Conservation (phyloP, 2,113 vertebrate species). For the Phylloscopus trochilus region DNA sequence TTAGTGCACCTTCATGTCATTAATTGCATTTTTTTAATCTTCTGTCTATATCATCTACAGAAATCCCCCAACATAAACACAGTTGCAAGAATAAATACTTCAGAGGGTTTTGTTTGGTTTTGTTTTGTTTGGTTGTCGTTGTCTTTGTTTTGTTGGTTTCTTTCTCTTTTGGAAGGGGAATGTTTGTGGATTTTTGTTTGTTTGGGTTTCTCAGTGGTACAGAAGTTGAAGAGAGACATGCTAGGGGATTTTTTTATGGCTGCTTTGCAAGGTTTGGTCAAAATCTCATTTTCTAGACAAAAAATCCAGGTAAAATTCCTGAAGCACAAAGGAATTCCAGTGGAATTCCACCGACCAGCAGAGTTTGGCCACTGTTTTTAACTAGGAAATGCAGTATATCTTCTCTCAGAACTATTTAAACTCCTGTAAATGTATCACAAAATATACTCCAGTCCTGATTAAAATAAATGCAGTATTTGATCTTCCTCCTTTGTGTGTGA, state of each 20-base stretch:
- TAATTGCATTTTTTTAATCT: conserved; percentile 15
- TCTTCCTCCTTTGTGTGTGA: background rate
- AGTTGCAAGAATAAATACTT: background rate
- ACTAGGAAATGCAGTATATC: too few relatives aligned
- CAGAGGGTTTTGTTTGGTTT: background rate
- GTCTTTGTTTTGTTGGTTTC: background rate
- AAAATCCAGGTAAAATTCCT: background rate
- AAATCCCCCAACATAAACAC: background rate
- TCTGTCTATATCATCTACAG: background rate
- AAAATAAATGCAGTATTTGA: background rate
- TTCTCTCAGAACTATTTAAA: background rate
- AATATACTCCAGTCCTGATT: background rate
- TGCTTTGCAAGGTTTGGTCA: background rate
- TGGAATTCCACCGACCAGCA: background rate
- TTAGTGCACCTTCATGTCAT: conserved; percentile 39
- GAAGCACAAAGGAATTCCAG: background rate
- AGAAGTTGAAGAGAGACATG: background rate
- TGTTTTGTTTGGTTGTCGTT: background rate
- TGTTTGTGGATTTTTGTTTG: background rate
- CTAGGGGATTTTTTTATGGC: too few relatives aligned
- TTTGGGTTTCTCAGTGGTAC: background rate
- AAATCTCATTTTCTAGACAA: background rate
- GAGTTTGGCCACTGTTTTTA: background rate
- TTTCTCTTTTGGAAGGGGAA: too few relatives aligned
- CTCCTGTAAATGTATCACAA: background rate